Base-by-base conservation (phyloP, 2,113 vertebrate genomes). In the Notothenia rossii region DNA sequence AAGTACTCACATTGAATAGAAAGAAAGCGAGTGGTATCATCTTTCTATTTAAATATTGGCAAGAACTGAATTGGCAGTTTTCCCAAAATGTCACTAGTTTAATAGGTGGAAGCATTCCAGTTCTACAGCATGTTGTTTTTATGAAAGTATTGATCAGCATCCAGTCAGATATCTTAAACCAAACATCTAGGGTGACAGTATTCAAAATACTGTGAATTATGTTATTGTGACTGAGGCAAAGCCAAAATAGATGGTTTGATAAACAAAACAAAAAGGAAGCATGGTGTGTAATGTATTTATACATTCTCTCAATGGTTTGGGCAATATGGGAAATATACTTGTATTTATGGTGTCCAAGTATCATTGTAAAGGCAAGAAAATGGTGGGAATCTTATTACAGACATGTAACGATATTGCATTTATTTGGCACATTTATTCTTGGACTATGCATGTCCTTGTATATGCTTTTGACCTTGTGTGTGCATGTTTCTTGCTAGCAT, bases 201-300 rank as follows among this genome's bases (percentile, higher is more conserved):
- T 15, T 55, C 3, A 36, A 14, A 51, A 18, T 29, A 25, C 36
- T 40, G 59, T 18, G 10, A 6, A 77, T 22, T 7, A 45, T 15
- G 3, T 56, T 7, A 58, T 20, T 40, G 50, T 55, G 17, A 55
- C n/a, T 59, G 4, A 45, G 68, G 22, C 10, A 15, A 61, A 29
- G 29, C 18, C 61, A 50, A 33, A 48, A 45, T 25, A 20, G 29
- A 7, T 17, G n/a, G 1, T 69, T 59, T 49, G 18, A 50, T 8
- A 25, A 10, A 22, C 36, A 33, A 8, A 49, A 1, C 25, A 53
- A 43, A 61, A 40, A 18, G 18, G n/a, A 49, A 20, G 18, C 18
- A 59, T 14, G 48, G 15, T 49, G n/a, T 53, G 13, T 33, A 59
- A 58, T 40, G 36, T 40, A 86, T 72, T 60, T 46, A 55, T 14